Base-by-base conservation (phyloP, 2,888 invertebrate genomes). In the Drosophila melanocephala region DNA sequence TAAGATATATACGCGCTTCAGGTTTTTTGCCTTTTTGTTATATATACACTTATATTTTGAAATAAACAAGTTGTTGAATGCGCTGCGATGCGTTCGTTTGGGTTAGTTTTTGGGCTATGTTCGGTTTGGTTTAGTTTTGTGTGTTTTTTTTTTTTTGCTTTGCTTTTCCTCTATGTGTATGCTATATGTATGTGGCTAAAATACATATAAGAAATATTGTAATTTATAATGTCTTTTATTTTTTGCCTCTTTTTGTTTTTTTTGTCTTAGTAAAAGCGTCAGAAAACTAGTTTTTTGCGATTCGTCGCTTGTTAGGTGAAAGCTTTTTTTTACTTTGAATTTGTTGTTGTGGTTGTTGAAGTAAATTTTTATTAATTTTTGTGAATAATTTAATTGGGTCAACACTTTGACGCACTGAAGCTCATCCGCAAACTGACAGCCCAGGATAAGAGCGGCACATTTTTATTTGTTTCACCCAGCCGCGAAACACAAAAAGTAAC, bases 11-110 rank as follows among this genome's bases (percentile, higher is more conserved):
- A 79, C 72, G 75, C 74, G 80, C 70, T 86, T 77, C 87, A 68
- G 79, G 77, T 82, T 82, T 56, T 19, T 37, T 47, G 26, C 47
- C 26, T 47, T 56, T 78, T 81, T 87, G 83, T 88, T 88, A 88
- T 87, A 87, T 87, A 87, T 84, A 71, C 63, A 58, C 66, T 69
- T 83, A 74, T 75, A 75, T 90, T 88, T 88, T 81, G 90, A 90
- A 89, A 88, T 88, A 88, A 88, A 88, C 88, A 86, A 88, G 90
- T 90, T 89, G 86, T 83, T 81, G 86, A 83, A 77, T 84, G 82
- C 77, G 79, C 72, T 79, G 74, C 83, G 83, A 74, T 62, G 84
- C 77, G 79, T 72, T 77, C 55, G 66, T 78, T 37, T 50, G 75
- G 62, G 66, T 61, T 75, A 62, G 59, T 74, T 74, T 69, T 73